Conservation (phyloP, 2,888 invertebrate genomes). For the Dasypogon diadema region DNA sequence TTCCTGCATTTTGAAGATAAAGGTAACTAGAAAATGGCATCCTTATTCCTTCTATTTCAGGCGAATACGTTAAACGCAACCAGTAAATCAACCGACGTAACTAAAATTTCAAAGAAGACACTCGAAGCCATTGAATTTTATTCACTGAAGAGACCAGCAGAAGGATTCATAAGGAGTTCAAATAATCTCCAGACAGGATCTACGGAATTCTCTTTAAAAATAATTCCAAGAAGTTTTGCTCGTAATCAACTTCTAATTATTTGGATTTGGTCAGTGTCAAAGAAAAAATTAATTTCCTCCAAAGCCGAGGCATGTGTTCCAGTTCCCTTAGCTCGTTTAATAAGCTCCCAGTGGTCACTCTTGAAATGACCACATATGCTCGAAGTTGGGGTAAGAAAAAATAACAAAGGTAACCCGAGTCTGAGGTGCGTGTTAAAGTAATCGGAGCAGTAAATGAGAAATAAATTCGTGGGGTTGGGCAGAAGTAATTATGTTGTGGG, state of each 20-base stretch:
- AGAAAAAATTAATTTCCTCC: slow-evolving; percentile 42
- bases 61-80: no score
- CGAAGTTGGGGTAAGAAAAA: not conserved
- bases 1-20: no score
- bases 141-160: no score
- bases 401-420: slow-evolving; percentile 26
- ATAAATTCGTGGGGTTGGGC: slow-evolving; percentile 55
- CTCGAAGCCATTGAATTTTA: no score
- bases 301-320: slow-evolving; percentile 19
- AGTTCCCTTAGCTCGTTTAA: slow-evolving; percentile 21
- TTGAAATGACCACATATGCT: slow-evolving; percentile 12
- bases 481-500: slow-evolving; percentile 53
- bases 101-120: no score
- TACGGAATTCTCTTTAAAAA: no score
- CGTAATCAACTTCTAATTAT: slow-evolving; percentile 28
- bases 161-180: no score
- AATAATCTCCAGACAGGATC: no score
- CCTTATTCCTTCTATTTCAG: no score
- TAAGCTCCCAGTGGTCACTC: slow-evolving; percentile 19
- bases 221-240: no score
- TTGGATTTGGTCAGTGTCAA: slow-evolving; percentile 20
- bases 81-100: no score
- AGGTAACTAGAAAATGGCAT: no score
- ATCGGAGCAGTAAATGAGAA: slow-evolving; percentile 55
- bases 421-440: slow-evolving; percentile 54